Evolutionary conservation across 1,140 invertebrate species (phyloP).

Genomic region (Drosophila bipectinata): DNA sequence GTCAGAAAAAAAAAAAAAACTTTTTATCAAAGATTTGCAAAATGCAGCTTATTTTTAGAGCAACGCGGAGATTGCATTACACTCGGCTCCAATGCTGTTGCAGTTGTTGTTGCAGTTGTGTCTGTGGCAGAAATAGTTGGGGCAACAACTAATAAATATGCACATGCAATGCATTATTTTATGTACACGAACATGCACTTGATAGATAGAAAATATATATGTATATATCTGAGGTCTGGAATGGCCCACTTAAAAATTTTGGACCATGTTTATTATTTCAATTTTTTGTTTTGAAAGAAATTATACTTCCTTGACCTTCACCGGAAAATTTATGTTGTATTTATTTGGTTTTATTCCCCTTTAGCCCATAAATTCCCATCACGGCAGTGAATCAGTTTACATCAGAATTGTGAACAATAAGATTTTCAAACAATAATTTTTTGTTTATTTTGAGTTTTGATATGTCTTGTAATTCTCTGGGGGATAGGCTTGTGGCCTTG

Average conservation of each 20-base stretch:
- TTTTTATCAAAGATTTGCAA: constrained; percentile 74
- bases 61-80: constrained; percentile 68
- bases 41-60: constrained; percentile 70
- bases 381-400: constrained; percentile 44
- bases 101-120: constrained; percentile 26
- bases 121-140: constrained; percentile 56
- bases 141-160: constrained; percentile 27
- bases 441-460: constrained; percentile 44
- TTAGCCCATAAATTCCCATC: constrained; percentile 36
- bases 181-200: constrained; percentile 17
- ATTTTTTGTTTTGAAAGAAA: constrained; percentile 1
- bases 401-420: constrained; percentile 17
- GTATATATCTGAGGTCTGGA: not conserved
- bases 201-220: constrained; percentile 26
- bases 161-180: constrained; percentile 41
- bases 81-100: constrained; percentile 61
- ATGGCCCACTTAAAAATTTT: not conserved
- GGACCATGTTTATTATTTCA: not conserved
- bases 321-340: constrained; percentile 6
- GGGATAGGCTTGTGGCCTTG: constrained; percentile 25
- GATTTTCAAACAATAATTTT: constrained; percentile 34
- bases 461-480: constrained; percentile 8
- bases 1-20: constrained; percentile 41
- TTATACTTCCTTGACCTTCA: not conserved
- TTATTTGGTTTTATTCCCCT: constrained; percentile 4